Base-by-base conservation (phyloP, 2,888 invertebrate genomes). In the Cosmia pyralina region DNA sequence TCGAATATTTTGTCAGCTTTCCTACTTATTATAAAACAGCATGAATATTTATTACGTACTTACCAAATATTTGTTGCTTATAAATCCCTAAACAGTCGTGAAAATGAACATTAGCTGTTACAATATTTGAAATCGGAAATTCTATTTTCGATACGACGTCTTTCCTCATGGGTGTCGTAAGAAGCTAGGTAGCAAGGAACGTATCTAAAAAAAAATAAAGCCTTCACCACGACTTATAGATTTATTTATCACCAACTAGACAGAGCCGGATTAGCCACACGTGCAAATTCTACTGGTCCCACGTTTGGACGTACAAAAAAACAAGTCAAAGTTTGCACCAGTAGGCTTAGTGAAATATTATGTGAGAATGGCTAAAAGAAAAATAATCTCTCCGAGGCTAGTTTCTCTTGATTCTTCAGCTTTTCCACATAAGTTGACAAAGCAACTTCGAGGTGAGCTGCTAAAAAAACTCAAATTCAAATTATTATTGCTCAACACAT, bases 91-190 rank as follows among this genome's bases (percentile, higher is more conserved):
- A 69, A 63, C 82, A 66, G 82, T 82, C 78, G 82, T 79, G 60
- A 70, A 82, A 82, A 77, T 57, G n/a, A 70, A 66, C 82, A 70
- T 77, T 82, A 82, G 60, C 60, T 55, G 65, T 62, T 62, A 77
- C 72, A 79, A 82, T 78, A 82, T 70, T 82, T 82, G 57, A 79
- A 79, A 77, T 78, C 62, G 62, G 58, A 63, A 78, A 82, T 78
- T 82, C 79, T 66, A 82, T 79, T 78, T 82, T 78, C 71, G 57
- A 70, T 66, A 82, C 82, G 65, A 57, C 62, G 38, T 58, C 28
- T 66, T 63, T 41, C 55, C 79, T 66, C 83, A 48, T 46, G 79
- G 72, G 83, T 55, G 48, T 55, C 66, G 59, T 82, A 71, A 77
- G 55, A 57, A 65, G 17, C 46, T 48, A 77, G 48, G 44, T 73